phyloP scores from a whole-genome alignment of 2,888 invertebrate species.

The Arrhopalites spinosus region DNA sequence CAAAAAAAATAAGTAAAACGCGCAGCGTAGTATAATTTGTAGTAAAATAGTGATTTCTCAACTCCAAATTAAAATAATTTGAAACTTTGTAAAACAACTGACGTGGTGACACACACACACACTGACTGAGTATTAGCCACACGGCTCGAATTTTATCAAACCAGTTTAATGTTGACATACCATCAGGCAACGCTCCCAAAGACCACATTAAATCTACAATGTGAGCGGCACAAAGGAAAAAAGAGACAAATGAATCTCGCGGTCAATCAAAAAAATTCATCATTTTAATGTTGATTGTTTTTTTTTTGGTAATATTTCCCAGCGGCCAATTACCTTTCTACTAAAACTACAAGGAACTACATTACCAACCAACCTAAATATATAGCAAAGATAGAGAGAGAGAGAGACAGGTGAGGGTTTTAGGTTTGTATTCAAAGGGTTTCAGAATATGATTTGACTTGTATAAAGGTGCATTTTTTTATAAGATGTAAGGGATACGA shows the following conservation, averaged over 20 bases:
- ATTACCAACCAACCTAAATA: background rate
- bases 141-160: conserved; percentile 53
- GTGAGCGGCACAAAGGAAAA: conserved; percentile 57
- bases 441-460: too few species aligned
- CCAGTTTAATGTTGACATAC: conserved; percentile 68
- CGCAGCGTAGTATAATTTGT: too few species aligned
- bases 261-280: conserved; percentile 40
- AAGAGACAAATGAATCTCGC: conserved; percentile 56
- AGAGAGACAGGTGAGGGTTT: background rate
- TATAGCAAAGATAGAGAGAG: background rate
- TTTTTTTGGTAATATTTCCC: background rate
- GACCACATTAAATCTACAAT: conserved; percentile 96
- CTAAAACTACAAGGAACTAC: background rate
- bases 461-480: too few species aligned
- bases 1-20: too few species aligned
- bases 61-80: too few species aligned
- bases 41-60: too few species aligned
- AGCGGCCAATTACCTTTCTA: background rate
- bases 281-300: conserved; percentile 14
- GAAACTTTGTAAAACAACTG: too few species aligned
- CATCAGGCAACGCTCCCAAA: conserved; percentile 96
- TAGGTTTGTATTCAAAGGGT: too few species aligned
- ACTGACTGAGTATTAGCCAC: conserved; percentile 53
- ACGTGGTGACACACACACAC: conserved; percentile 2
- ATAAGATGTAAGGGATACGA: too few species aligned